Conservation (phyloP, 2,113 vertebrate species). For the Microtus ochrogaster region DNA sequence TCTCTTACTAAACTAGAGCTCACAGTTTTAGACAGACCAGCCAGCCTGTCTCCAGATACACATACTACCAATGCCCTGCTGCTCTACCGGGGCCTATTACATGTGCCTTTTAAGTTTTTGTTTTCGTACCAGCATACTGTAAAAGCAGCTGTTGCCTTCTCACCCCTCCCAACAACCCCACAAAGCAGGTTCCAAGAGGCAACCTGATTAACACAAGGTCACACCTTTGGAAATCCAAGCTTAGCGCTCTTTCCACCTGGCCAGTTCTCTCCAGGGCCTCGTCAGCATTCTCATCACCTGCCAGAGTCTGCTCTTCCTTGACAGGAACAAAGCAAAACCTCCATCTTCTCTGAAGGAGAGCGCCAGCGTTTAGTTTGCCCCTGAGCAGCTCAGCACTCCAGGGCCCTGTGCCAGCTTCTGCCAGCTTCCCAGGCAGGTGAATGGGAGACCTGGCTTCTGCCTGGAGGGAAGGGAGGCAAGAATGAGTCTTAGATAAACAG, state of each 20-base stretch:
- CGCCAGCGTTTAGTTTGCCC: not conserved
- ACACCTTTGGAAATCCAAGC: not conserved
- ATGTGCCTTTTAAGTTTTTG: not conserved
- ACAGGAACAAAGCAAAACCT: constrained; percentile 17
- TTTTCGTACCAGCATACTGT: not conserved
- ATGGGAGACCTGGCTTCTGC: not conserved
- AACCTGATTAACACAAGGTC: constrained; percentile 10
- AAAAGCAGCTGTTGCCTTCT: not conserved
- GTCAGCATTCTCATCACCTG: constrained; percentile 64
- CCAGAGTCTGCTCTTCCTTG: constrained; percentile 30
- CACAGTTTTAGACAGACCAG: not conserved
- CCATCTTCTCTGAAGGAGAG: constrained; percentile 62
- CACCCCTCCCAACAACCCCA: not conserved
- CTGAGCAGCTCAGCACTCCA: not conserved
- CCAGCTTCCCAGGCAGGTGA: no score
- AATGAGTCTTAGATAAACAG: not conserved
- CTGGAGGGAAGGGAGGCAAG: not conserved
- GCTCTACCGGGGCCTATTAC: not conserved
- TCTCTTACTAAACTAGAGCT: not conserved
- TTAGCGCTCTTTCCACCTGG: not conserved
- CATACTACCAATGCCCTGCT: not conserved
- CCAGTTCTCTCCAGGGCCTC: constrained; percentile 35
- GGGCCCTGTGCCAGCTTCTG: not conserved
- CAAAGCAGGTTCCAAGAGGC: not conserved
- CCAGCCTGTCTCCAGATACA: not conserved